Base-by-base conservation (phyloP, 2,797 vertebrate species). In the Allenopithecus nigroviridis region DNA sequence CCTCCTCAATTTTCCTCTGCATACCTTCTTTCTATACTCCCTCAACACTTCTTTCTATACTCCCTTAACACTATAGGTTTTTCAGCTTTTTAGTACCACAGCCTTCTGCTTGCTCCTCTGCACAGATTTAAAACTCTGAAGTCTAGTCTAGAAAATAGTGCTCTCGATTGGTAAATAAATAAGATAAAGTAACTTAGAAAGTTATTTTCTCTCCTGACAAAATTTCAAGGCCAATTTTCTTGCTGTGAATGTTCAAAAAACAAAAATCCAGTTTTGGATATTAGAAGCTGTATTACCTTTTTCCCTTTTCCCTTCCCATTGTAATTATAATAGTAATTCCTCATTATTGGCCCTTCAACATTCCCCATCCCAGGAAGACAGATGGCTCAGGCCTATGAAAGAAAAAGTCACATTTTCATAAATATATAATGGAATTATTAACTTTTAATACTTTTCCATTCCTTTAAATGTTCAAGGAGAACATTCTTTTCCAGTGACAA, bases 241-340 rank as follows among this genome's bases (percentile, higher is more conserved):
- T 94, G 72, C 59, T 61, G 21, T 89, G 70, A 43, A 94, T 76
- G 61, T 89, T 22, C 39, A 64, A 75, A 61, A 53, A 39, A 78
- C 30, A 26, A 79, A 92, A 85, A 53, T 53, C 50, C 33, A 19
- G 72, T 76, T 70, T 89, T 33, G 30, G 75, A 76, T 28, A 72
- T 75, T 19, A 28, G 55, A 57, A 28, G 28, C 28, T 76, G 72
- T 13, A 22, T 59, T 24, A 61, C 17, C n/a, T 48, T 89, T 72
- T 64, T 41, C 43, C 24, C 50, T 22, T n/a, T 57, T 19, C 36
- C 48, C 12, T 55, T 59, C 57, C 48, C 39, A 48, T 33, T 46
- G 22, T 19, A 53, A 59, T 22, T 64, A 85, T 26, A 19, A 26
- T 22, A 41, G 36, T 30, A 17, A 81, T 43, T 36, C 48, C 46